These are phyloP conservation scores for Acrocephalus arundinaceus DNA, from an alignment of 2,113 vertebrate genomes.

Conservation along the genomic window DNA sequence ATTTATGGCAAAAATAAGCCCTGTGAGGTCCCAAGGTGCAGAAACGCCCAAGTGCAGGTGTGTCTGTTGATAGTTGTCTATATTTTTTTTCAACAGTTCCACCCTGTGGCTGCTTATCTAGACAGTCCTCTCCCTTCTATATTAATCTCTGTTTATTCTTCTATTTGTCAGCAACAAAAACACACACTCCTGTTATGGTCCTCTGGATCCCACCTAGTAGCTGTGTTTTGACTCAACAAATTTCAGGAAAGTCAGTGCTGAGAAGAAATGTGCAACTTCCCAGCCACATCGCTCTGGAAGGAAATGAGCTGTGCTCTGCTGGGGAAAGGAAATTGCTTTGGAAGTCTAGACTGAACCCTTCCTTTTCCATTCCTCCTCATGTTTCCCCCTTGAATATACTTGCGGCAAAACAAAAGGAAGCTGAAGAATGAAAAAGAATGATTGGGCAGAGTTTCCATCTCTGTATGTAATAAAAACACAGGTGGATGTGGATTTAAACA, in stretches of 20 bases:
- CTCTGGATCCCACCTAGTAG: slow-evolving; percentile 11
- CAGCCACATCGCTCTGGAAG: neutral
- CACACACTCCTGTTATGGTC: neutral
- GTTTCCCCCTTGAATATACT: neutral
- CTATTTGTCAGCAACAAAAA: neutral
- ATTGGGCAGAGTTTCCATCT: slow-evolving; percentile 19
- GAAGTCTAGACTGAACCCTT: slow-evolving; percentile 63
- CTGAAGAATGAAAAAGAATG: neutral
- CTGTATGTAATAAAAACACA: neutral
- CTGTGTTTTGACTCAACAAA: slow-evolving; percentile 40
- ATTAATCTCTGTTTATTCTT: neutral
- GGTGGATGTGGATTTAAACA: neutral
- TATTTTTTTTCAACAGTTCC: slow-evolving; percentile 18
- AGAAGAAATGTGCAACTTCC: slow-evolving; percentile 43
- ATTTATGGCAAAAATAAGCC: slow-evolving; percentile 5
- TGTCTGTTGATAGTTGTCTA: slow-evolving; percentile 26
- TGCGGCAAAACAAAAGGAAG: slow-evolving; percentile 54
- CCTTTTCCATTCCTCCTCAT: slow-evolving; percentile 38
- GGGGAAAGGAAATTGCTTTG: slow-evolving; percentile 62
- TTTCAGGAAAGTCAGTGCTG: slow-evolving; percentile 18
- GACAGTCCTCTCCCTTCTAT: neutral
- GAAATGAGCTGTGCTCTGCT: slow-evolving; percentile 59
- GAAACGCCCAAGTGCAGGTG: slow-evolving; percentile 39
- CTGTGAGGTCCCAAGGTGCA: neutral
- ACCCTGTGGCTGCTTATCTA: slow-evolving; percentile 20